phyloP scores from a whole-genome alignment of 2,113 vertebrate genomes.

The Poeciliopsis prolifica region DNA sequence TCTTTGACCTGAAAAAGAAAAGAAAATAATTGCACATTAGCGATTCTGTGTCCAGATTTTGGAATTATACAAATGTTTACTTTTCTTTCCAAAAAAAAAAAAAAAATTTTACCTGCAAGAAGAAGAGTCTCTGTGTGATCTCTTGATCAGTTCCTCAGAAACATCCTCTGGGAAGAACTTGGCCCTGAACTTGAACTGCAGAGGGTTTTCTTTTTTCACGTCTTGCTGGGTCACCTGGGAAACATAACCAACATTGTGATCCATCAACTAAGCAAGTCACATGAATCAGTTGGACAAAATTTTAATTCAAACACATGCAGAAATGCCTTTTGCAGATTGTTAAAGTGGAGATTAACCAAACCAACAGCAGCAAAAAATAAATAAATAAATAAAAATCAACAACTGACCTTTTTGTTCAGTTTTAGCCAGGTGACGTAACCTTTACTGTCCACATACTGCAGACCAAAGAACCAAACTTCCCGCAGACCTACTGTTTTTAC shows the following conservation, averaged over 20 bases:
- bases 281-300: too few species aligned
- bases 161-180: conserved; percentile 99
- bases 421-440: conserved; percentile 97
- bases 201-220: conserved; percentile 96
- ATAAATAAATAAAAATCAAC: too few species aligned
- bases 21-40: neutral
- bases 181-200: conserved; percentile 96
- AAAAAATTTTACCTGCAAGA: conserved; percentile 87
- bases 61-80: too few species aligned
- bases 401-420: conserved; percentile 94
- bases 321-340: too few species aligned
- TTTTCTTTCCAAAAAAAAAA: too few species aligned
- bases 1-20: conserved; percentile 89
- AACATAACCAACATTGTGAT: neutral
- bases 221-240: conserved; percentile 95
- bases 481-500: conserved; percentile 97
- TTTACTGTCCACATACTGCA: conserved; percentile 97
- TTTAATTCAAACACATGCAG: too few species aligned
- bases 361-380: too few species aligned
- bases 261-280: too few species aligned
- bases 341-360: too few species aligned
- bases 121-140: conserved; percentile 97
- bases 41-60: neutral
- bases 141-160: conserved; percentile 98
- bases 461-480: conserved; percentile 98